Conservation (phyloP, 2,797 vertebrate genomes). For the Phataginus tetradactyla region DNA sequence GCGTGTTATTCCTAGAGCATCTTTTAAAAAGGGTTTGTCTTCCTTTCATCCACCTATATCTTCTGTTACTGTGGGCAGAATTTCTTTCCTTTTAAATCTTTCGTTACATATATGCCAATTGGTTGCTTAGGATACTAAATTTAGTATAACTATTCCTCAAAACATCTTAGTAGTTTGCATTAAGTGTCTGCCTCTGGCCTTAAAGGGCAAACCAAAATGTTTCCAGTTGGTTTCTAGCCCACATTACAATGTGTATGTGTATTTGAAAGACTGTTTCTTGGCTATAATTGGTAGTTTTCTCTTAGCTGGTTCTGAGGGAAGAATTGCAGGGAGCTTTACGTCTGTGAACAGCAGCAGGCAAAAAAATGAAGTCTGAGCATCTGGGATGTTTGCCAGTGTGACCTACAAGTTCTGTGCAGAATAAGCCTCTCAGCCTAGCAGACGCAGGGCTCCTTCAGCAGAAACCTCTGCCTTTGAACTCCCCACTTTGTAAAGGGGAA, state of each 20-base stretch:
- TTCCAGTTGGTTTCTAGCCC: constrained; percentile 56
- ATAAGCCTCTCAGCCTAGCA: constrained; percentile 63
- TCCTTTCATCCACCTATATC: not conserved
- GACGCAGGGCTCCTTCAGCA: constrained; percentile 51
- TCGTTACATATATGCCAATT: constrained; percentile 46
- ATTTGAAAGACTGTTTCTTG: constrained; percentile 70
- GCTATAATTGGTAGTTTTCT: constrained; percentile 73
- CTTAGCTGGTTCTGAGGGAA: constrained; percentile 60
- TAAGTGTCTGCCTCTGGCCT: constrained; percentile 66
- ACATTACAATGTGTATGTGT: constrained; percentile 59
- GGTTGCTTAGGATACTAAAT: constrained; percentile 66
- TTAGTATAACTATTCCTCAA: constrained; percentile 60
- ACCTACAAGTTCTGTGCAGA: constrained; percentile 72
- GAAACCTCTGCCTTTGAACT: constrained; percentile 57
- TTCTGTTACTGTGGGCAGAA: not conserved
- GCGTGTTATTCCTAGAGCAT: not conserved
- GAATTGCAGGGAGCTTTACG: constrained; percentile 63
- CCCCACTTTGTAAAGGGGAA: constrained; percentile 24
- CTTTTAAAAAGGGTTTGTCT: not conserved
- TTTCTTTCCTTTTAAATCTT: constrained; percentile 69
- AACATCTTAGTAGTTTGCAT: constrained; percentile 54
- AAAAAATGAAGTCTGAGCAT: constrained; percentile 74
- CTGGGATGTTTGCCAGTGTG: constrained; percentile 77
- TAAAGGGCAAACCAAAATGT: constrained; percentile 74
- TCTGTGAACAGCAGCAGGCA: constrained; percentile 63